phyloP scores from a whole-genome alignment of 2,797 vertebrate species.

The Pipistrellus pygmaeus region DNA sequence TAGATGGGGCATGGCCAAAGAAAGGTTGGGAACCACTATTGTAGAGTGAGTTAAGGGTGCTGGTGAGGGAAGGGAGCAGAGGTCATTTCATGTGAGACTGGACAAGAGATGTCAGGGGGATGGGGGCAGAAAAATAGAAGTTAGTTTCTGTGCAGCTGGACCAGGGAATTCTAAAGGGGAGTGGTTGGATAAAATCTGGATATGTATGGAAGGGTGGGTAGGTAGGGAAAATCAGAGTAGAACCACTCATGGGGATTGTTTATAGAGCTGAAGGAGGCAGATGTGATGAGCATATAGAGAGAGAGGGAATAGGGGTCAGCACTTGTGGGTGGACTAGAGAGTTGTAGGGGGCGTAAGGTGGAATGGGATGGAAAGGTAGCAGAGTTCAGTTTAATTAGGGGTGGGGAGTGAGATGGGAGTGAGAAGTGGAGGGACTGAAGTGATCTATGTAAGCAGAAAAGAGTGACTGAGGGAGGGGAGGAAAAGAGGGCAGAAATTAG shows the following conservation, averaged over 20 bases:
- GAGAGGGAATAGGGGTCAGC: not conserved
- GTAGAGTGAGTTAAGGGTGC: not conserved
- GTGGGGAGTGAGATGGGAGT: not conserved
- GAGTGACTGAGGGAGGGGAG: not conserved
- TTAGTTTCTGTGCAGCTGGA: not conserved
- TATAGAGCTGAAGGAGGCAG: not conserved
- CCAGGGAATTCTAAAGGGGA: not conserved
- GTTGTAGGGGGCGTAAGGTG: not conserved
- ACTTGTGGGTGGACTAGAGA: not conserved
- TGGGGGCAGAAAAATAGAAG: not conserved
- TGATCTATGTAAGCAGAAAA: not conserved
- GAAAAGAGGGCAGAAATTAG: not conserved
- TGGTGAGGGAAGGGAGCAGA: not conserved
- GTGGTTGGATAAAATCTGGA: not conserved
- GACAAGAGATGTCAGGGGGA: not conserved
- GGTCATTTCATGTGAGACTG: not conserved
- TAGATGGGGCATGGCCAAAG: no score
- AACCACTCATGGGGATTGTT: not conserved
- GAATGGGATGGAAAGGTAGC: not conserved
- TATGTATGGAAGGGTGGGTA: not conserved
- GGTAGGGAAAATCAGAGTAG: not conserved
- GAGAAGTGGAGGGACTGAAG: not conserved
- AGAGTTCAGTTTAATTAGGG: not conserved
- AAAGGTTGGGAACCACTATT: no score
- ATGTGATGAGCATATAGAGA: not conserved